Evolutionary conservation across 2,113 vertebrate genomes (phyloP), one percentile per base, ranked within the genome.

Genomic region (Columbina picui): DNA sequence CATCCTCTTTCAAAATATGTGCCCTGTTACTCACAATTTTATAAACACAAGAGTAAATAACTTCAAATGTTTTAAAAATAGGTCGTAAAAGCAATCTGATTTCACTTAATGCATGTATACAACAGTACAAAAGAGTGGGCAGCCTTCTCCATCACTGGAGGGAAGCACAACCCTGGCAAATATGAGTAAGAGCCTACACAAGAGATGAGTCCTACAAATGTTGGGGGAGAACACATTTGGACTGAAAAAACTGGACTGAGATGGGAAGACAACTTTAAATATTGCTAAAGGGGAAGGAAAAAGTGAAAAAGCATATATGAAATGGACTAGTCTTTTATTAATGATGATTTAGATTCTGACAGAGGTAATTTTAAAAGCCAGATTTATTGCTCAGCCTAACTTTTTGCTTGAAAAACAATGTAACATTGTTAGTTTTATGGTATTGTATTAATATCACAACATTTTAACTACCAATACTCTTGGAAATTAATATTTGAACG

Each of bases 1-100:
- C 43, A 27, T 90, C 32, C 67, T 69, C 85, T 95, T 96, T 97
- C 43, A 79, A 96, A 97, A 93, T 60, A 92, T 47, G 65, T 81
- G 11, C 71, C 63, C 75, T 87, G 32, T 82, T 93, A 91, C 67
- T 93, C 70, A 64, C 36, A 55, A 65, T 94, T 93, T 56, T 83
- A 91, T 73, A 94, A 93, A 88, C 26, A 59, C 43, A 89, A 64
- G 38, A 45, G 32, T 94, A 96, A 95, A 88, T 84, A 94, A 94
- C 86, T 84, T 76, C 43, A 60, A 90, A 84, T 80, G 85, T 45
- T 90, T 89, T 93, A 84, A 90, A 90, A 97, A 96, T 90, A 90
- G 57, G 12, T 81, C 81, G 74, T 87, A 90, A 94, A 91, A 93
- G 73, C 77, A 77, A 36, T 65, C 45, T 74, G 81, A 93, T 93